Evolutionary conservation across 1,140 invertebrate species (phyloP), one percentile per base, ranked within the genome.

Genomic region (Mycetomoellerius zeteki): DNA sequence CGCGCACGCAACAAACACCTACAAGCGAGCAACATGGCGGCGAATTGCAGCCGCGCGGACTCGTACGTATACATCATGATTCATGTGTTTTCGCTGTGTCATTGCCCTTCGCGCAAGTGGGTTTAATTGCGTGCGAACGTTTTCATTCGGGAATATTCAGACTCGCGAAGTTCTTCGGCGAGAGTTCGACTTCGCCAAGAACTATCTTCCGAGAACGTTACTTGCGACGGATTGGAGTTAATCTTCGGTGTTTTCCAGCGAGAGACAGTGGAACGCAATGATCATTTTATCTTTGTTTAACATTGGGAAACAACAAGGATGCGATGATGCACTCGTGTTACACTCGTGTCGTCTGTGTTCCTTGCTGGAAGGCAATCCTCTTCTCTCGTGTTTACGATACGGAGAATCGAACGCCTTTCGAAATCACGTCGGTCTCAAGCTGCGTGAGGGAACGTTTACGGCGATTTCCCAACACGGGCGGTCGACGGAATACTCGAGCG

Each of bases 11-110:
- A 54, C 37, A 19, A 19, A 27, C 21, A 27, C 10, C 6, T 1
- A 21, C 12, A 2, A 47, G 47, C 21, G 16, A 73, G 4, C 62
- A 81, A 82, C 54, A 84, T 84, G 80, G 80, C 67, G 80, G 80
- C 80, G 69, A 54, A 73, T 0, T 0, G 14, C 10, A 60, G 19
- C 2, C 19, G 16, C 30, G 16, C 50, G 47, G 19, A 47, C 5
- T 60, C 54, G 80, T 84, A 84, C 4, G 80, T 62, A 50, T 14
- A 50, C 47, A 50, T 73, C 33, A 30, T 43, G 27, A 50, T 47
- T 43, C 10, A 37, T 37, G 30, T 43, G 16, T 80, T 58, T 80
- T 8, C 14, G 14, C n/a, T 19, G 12, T 50, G 54, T 84, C 80
- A n/a, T 60, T 75, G 80, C 8, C 54, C 54, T 47, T 62, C 27